Evolutionary conservation across 2,888 invertebrate species (phyloP).

Genomic region (Patella pellucida): DNA sequence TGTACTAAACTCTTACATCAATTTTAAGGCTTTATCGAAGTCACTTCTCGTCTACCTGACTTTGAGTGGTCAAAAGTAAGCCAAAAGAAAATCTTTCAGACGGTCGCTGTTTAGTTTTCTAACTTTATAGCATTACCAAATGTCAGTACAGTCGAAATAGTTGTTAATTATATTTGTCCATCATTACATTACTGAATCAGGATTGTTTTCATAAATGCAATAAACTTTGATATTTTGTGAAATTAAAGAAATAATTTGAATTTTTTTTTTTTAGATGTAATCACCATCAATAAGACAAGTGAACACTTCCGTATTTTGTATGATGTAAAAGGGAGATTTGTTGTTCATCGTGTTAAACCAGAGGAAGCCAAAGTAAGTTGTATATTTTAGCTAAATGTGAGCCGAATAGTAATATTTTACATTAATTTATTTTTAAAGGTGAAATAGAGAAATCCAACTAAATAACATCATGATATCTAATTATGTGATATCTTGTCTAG

Average conservation of each 20-base stretch:
- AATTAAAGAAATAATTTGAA: too few species aligned
- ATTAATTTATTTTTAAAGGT: background rate
- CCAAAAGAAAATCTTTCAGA: slow-evolving; percentile 40
- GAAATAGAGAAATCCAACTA: background rate
- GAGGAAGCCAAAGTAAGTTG: slow-evolving; percentile 94
- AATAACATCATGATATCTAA: too few species aligned
- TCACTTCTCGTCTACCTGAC: slow-evolving; percentile 23
- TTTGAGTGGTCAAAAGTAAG: slow-evolving; percentile 39
- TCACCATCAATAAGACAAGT: slow-evolving; percentile 97
- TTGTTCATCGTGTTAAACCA: slow-evolving; percentile 95
- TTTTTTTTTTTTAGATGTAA: slow-evolving; percentile 82
- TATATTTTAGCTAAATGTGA: background rate
- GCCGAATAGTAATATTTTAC: slow-evolving; percentile 4
- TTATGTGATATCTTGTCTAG: too few species aligned
- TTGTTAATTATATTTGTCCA: too few species aligned
- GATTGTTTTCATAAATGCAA: too few species aligned
- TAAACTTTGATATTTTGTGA: too few species aligned
- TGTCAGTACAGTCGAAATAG: slow-evolving; percentile 24
- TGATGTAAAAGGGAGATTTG: slow-evolving; percentile 98
- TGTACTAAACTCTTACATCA: background rate
- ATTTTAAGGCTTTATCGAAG: slow-evolving; percentile 41
- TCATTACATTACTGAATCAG: too few species aligned
- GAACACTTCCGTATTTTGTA: slow-evolving; percentile 98
- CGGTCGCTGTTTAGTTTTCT: slow-evolving; percentile 42
- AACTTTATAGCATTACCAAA: slow-evolving; percentile 45